A percentile compares a stretch with the other conserved stretches of the same genome.
These are phyloP conservation scores for Meleagris gallopavo DNA, from an alignment of 2,113 vertebrate genomes.

Conservation along the genomic window DNA sequence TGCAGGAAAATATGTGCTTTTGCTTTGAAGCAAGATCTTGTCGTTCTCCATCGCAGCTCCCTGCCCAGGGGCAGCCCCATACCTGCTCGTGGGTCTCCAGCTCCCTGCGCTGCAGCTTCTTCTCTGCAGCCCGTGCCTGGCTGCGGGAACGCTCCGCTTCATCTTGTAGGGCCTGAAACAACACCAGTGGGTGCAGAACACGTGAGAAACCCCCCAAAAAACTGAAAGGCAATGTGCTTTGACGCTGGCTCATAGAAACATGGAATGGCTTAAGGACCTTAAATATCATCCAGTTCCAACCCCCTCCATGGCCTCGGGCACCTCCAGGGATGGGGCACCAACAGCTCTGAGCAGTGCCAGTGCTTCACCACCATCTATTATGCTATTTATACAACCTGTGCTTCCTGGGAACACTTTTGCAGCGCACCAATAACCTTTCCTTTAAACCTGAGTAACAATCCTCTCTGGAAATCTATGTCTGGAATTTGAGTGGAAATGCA, in stretches of 20 bases:
- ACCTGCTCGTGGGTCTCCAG: slow-evolving; percentile 91
- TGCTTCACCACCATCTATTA: not conserved
- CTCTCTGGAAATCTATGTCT: slow-evolving; percentile 36
- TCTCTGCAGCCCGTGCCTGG: slow-evolving; percentile 80
- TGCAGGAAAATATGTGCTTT: slow-evolving; percentile 64
- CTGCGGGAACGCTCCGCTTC: slow-evolving; percentile 82
- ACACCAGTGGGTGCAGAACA: not conserved
- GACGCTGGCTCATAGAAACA: not conserved
- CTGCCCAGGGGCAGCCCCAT: not conserved
- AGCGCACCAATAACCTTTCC: not conserved
- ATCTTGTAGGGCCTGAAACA: slow-evolving; percentile 85
- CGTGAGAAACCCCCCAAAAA: not conserved
- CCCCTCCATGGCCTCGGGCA: no score
- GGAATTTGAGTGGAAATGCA: slow-evolving; percentile 55
- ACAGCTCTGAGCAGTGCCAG: no score
- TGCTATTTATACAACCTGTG: not conserved
- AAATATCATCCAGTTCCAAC: no score
- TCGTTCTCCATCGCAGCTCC: not conserved
- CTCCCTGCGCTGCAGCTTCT: slow-evolving; percentile 85
- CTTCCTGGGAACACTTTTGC: not conserved
- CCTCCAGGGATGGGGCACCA: no score
- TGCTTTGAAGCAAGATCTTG: slow-evolving; percentile 47
- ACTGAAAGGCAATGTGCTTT: rapidly evolving
- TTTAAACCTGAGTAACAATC: slow-evolving; percentile 9
- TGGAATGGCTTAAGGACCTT: no score